phyloP scores from a whole-genome alignment of 2,113 vertebrate species.

The Notechis scutatus region DNA sequence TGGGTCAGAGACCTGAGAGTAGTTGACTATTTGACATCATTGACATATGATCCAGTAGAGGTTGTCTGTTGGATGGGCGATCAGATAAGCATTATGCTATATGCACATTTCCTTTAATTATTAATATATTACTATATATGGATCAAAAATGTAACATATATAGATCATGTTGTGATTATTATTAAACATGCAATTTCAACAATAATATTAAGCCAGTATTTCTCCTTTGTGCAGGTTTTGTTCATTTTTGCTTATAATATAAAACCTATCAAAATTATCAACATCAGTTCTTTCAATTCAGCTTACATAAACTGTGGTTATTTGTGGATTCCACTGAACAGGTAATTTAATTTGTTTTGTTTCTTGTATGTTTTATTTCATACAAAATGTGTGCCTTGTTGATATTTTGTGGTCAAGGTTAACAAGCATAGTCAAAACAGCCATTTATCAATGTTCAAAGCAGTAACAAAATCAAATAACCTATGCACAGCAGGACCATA shows the following conservation, averaged over 20 bases:
- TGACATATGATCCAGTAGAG: background rate
- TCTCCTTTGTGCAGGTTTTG: slow-evolving; percentile 56
- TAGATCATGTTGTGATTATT: background rate
- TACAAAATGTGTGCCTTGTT: slow-evolving; percentile 25
- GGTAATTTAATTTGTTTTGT: slow-evolving; percentile 58
- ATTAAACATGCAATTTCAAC: background rate
- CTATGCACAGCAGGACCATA: background rate
- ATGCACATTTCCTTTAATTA: background rate
- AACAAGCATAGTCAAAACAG: background rate
- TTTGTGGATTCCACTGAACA: slow-evolving; percentile 58
- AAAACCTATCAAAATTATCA: slow-evolving; percentile 40
- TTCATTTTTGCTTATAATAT: slow-evolving; percentile 66
- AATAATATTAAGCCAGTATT: background rate
- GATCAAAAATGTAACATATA: background rate
- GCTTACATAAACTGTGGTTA: slow-evolving; percentile 50
- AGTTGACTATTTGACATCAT: background rate
- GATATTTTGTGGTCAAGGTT: background rate
- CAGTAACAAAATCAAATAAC: background rate
- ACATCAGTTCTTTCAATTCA: slow-evolving; percentile 44
- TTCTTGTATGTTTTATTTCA: slow-evolving; percentile 60
- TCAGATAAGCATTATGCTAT: background rate
- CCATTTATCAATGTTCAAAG: background rate
- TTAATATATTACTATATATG: background rate
- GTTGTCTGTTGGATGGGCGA: background rate
- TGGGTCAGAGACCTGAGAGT: background rate